These are phyloP conservation scores for Bettongia penicillata DNA, from an alignment of 2,113 vertebrate species.

Conservation along the genomic window DNA sequence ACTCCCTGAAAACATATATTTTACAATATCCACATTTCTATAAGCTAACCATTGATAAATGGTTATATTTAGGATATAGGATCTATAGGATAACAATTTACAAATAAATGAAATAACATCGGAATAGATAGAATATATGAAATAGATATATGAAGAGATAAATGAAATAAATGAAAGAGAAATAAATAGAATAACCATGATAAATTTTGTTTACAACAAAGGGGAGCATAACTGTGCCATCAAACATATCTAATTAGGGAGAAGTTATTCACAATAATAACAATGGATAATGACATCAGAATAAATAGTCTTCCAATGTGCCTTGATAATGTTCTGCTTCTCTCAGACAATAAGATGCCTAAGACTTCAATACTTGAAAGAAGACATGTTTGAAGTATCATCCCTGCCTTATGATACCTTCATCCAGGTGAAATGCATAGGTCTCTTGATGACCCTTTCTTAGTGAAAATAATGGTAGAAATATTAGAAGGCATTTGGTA, in stretches of 20 bases:
- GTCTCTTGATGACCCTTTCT: not conserved
- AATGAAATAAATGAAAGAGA: no score
- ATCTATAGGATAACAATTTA: no score
- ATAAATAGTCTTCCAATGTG: not conserved
- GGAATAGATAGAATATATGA: no score
- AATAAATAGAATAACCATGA: not conserved
- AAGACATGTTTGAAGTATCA: not conserved
- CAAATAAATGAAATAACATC: no score
- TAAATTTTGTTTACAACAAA: not conserved
- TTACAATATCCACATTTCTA: not conserved
- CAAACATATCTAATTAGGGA: not conserved
- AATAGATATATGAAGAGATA: no score
- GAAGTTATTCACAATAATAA: not conserved
- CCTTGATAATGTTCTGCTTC: not conserved
- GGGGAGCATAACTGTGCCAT: not conserved
- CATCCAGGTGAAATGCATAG: not conserved
- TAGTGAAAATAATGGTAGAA: not conserved
- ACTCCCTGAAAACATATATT: not conserved
- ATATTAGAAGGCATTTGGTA: not conserved
- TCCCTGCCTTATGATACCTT: not conserved
- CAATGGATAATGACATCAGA: not conserved
- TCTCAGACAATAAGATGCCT: not conserved
- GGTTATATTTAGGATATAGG: no score
- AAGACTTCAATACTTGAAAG: not conserved
- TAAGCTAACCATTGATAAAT: not conserved